Conservation (phyloP, 2,797 vertebrate species). For the Psittacula derbiana region DNA sequence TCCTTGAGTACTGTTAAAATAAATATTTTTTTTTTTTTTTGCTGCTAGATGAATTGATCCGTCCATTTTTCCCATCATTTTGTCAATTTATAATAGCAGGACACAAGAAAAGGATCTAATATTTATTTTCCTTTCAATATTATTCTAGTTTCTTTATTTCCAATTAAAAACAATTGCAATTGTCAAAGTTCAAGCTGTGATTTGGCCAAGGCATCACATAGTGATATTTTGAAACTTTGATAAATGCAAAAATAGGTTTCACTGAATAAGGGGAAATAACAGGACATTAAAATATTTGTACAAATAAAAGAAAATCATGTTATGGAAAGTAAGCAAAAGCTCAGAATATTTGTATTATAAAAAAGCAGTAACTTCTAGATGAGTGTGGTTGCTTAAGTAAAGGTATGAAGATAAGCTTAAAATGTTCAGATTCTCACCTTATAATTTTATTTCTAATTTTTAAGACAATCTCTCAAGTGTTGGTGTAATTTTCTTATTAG, state of each 20-base stretch:
- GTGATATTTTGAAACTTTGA: background rate
- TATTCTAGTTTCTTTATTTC: constrained; percentile 15
- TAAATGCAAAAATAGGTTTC: background rate
- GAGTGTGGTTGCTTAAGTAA: background rate
- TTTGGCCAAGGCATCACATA: background rate
- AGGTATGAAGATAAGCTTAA: background rate
- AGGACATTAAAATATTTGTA: background rate
- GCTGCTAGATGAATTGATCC: background rate
- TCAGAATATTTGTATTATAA: background rate
- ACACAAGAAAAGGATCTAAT: background rate
- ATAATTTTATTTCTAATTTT: background rate
- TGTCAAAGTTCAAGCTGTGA: background rate
- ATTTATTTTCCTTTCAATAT: background rate
- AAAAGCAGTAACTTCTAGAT: background rate
- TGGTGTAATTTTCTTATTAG: constrained; percentile 22
- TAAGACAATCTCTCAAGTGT: background rate
- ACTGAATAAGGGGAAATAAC: background rate
- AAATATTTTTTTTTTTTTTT: background rate
- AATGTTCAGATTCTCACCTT: background rate
- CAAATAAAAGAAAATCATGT: background rate
- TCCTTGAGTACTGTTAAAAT: background rate
- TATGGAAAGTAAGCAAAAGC: background rate
- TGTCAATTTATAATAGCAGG: background rate
- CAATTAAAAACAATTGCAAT: background rate
- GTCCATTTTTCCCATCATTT: background rate